Percentiles rank a stretch among this genome's conserved stretches.
phyloP scores from a whole-genome alignment of 2,888 invertebrate genomes.

The Tinea pellionella region DNA sequence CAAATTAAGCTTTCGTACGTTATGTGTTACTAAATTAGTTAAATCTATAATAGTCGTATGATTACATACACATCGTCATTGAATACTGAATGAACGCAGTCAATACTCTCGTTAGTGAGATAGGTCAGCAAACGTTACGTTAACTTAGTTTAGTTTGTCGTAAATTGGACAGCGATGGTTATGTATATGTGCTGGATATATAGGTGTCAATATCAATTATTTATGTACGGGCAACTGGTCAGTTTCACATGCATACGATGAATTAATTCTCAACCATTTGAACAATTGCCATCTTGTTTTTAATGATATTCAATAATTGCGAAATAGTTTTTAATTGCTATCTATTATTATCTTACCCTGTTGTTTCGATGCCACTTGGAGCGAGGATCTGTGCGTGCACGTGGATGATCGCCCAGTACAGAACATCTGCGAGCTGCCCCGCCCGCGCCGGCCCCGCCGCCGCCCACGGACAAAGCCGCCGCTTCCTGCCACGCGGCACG shows the following conservation, averaged over 20 bases:
- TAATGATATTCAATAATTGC: too few relatives aligned
- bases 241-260: not conserved
- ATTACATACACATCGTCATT: not conserved
- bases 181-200: too few relatives aligned
- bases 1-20: too few relatives aligned
- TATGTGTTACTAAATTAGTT: too few relatives aligned
- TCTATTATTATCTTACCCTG: constrained; percentile 79
- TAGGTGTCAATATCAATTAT: not conserved
- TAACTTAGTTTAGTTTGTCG: too few relatives aligned
- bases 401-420: constrained; percentile 75
- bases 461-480: constrained; percentile 58
- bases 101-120: too few relatives aligned
- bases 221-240: not conserved
- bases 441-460: constrained; percentile 61
- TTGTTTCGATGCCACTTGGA: constrained; percentile 92
- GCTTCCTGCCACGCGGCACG: constrained; percentile 86
- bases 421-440: constrained; percentile 68
- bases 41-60: too few relatives aligned
- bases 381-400: constrained; percentile 44
- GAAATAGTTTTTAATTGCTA: too few relatives aligned
- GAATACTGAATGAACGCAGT: too few relatives aligned
- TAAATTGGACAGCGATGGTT: too few relatives aligned
- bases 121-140: too few relatives aligned
- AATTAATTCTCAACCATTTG: not conserved
- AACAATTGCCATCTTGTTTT: too few relatives aligned